Evolutionary conservation across 1,140 invertebrate species (phyloP), one percentile per base, ranked within the genome.

Genomic region (Drosophila murphyi): DNA sequence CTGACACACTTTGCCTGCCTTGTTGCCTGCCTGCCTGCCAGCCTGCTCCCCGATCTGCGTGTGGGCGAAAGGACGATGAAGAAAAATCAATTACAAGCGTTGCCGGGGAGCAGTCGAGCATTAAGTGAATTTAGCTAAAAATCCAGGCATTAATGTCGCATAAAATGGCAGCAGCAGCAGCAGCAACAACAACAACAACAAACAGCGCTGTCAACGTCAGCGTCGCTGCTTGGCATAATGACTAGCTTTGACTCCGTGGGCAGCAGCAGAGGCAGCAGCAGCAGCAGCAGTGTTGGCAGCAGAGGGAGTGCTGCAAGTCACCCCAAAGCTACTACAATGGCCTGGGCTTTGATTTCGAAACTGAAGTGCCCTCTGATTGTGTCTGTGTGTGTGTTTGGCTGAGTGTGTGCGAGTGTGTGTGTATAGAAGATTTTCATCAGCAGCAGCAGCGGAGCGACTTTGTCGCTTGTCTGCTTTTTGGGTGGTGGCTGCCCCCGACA

Each of bases 91-190:
- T 89, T 89, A 85, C 61, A 68, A 51, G 32, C 7, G 37, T 4
- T 20, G 10, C 1, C 28, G 10, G 39, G 12, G 20, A 39, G 51
- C 43, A 48, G 60, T 50, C 43, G 48, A 57, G 59, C 55, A 89
- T 83, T 83, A 89, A 72, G 70, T 71, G 77, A 88, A 89, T 87
- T 89, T 89, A 65, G 76, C 76, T 86, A 73, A 80, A 79, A 82
- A 82, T 77, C 82, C 69, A 72, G 73, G 81, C 67, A 71, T 71
- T 71, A 75, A 75, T 71, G 52, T 59, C 54, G 67, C 67, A 57
- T 63, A 75, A 70, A 74, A 69, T 56, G 51, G 51, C 57, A 20
- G 64, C 51, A 72, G 56, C 28, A 3, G 10, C 29, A 57, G 31
- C 51, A 35, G 4, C 50, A 51, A 29, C 7, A 51, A 31, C 61